Percentiles rank a stretch among this genome's conserved stretches.
phyloP scores from a whole-genome alignment of 2,113 vertebrate species.

The Hippocampus barbouri region DNA sequence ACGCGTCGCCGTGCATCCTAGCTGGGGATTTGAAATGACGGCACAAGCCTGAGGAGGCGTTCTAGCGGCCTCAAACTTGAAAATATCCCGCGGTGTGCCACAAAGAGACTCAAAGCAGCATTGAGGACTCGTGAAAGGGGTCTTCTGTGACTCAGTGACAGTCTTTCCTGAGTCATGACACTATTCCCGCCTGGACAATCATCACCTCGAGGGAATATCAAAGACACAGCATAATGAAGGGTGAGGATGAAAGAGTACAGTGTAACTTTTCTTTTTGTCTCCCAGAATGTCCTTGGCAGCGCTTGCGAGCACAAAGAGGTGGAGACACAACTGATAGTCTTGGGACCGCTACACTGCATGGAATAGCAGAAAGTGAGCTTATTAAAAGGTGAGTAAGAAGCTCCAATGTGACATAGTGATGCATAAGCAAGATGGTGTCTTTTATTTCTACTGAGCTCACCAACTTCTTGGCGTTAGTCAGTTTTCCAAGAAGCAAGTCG shows the following conservation, averaged over 20 bases:
- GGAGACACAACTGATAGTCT: background rate
- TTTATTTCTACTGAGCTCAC: slow-evolving; percentile 5
- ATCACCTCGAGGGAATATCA: slow-evolving; percentile 23
- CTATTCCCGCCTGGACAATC: slow-evolving; percentile 29
- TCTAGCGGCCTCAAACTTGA: background rate
- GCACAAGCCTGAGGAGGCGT: background rate
- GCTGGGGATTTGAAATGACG: background rate
- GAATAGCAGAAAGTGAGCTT: background rate
- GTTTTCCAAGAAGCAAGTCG: slow-evolving; percentile 4
- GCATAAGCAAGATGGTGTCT: background rate
- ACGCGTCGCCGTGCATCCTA: background rate
- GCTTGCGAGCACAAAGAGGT: slow-evolving; percentile 41
- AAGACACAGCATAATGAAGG: slow-evolving; percentile 22
- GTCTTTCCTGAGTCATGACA: slow-evolving; percentile 53
- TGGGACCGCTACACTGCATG: background rate
- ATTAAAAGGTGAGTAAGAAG: slow-evolving; percentile 10
- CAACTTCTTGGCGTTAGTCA: slow-evolving; percentile 4
- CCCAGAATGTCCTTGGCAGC: slow-evolving; percentile 38
- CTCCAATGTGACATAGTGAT: background rate
- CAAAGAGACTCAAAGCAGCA: background rate
- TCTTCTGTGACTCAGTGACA: slow-evolving; percentile 42
- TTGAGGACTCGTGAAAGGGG: background rate
- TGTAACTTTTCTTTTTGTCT: slow-evolving; percentile 19
- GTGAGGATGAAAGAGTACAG: slow-evolving; percentile 7
- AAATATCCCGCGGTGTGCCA: background rate